Evolutionary conservation across 1,140 invertebrate species (phyloP), one percentile per base, ranked within the genome.

Genomic region (Andrena cerasifolii): DNA sequence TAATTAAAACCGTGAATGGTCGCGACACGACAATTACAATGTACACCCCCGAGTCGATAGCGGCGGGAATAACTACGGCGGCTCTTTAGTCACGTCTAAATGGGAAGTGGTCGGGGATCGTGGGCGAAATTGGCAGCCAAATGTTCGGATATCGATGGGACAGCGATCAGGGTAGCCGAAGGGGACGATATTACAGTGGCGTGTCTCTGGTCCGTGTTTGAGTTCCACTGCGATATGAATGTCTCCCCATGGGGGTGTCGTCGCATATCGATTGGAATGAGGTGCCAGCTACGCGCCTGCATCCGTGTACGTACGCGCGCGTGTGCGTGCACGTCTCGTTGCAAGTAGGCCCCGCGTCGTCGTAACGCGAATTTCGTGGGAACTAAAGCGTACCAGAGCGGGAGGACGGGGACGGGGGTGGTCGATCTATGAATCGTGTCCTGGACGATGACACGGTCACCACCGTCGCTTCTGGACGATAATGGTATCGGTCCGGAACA

Each of bases 201-300:
- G 47, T 77, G 78, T 84, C 78, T 80, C 40, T 43, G 66, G 49
- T 59, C 28, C 59, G 59, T 80, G 78, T 86, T 86, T 86, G 84
- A 86, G 84, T 86, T 86, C 78, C 78, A 80, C 84, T 71, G 68
- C 80, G 84, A 86, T 86, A 86, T 80, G 80, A 86, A 86, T 86
- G 77, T 80, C 79, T 77, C 51, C 84, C 78, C 47, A 82, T 82
- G 80, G 71, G 83, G 73, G 58, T 77, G 80, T 70, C 80, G 80
- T 86, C 78, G 79, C 84, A 86, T 86, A 86, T 86, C 80, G 84
- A 86, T 86, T 86, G 84, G 65, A 74, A 73, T 72, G 51, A 59
- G 67, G 66, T 83, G 67, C 67, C 31, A 78, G 70, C 49, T 62
- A 66, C 43, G 51, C 77, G 51, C 77, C 59, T 49, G 16, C 28